Percentiles rank a stretch among this genome's conserved stretches.
Evolutionary conservation across 2,113 vertebrate species (phyloP).

Genomic region (Phaethornis superciliosus): DNA sequence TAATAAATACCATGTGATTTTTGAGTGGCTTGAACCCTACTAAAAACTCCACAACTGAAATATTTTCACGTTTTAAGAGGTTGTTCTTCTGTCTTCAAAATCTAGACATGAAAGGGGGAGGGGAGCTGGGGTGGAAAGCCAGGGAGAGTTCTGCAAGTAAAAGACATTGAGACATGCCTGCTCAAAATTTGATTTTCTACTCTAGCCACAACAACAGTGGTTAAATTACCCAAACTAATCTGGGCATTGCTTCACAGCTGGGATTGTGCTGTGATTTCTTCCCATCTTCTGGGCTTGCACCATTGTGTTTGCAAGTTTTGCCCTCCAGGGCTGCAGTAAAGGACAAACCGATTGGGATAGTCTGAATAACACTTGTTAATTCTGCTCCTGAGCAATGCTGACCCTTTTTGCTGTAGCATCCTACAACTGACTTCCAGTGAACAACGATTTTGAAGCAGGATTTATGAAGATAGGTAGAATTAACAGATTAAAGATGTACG

Average conservation of each 20-base stretch:
- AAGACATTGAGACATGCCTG: neutral
- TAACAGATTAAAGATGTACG: neutral
- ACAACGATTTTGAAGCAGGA: neutral
- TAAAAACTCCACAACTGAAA: neutral
- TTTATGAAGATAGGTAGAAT: neutral
- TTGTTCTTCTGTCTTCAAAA: neutral
- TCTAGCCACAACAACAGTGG: neutral
- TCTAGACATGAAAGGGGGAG: neutral
- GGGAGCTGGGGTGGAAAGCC: fast-evolving
- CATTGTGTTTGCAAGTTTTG: neutral
- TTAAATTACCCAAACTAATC: neutral
- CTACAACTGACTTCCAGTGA: neutral
- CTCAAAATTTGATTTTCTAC: neutral
- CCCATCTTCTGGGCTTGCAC: neutral
- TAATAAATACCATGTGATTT: neutral
- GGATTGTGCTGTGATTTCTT: neutral
- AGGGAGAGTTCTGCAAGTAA: neutral
- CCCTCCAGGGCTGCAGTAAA: neutral
- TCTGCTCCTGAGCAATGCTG: neutral
- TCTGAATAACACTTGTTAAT: neutral
- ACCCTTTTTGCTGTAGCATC: neutral
- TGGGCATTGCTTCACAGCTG: neutral
- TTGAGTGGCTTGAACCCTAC: neutral
- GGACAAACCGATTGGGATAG: neutral
- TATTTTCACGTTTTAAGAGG: neutral